Evolutionary conservation across 1,140 invertebrate species (phyloP).

Genomic region (Acromyrmex echinatior): DNA sequence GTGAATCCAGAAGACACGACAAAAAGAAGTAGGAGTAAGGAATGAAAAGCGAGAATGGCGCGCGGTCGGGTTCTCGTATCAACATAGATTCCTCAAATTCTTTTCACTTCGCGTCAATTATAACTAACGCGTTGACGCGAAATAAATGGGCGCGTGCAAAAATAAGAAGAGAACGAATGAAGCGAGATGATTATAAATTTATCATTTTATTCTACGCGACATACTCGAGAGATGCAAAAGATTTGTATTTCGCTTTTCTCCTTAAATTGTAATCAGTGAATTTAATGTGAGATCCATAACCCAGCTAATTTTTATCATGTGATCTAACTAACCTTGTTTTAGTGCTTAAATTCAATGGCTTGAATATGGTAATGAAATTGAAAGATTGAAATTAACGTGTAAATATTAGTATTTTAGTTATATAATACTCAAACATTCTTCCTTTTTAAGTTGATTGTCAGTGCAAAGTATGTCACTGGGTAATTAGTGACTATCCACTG

Average conservation of each 20-base stretch:
- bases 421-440: too few relatives aligned
- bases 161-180: neutral
- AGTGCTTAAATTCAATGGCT: too few relatives aligned
- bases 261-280: neutral
- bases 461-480: too few relatives aligned
- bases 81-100: conserved; percentile 41
- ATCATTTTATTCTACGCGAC: neutral
- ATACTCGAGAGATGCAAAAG: neutral
- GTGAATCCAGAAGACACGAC: conserved; percentile 68
- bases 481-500: too few relatives aligned
- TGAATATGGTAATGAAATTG: too few relatives aligned
- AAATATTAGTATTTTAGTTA: too few relatives aligned
- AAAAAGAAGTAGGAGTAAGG: conserved; percentile 32
- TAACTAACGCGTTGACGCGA: neutral
- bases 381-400: too few relatives aligned
- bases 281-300: too few relatives aligned
- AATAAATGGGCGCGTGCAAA: neutral
- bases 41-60: conserved; percentile 60
- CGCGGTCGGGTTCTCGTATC: conserved; percentile 34
- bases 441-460: too few relatives aligned
- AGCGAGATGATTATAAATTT: neutral
- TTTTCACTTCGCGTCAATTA: conserved; percentile 50
- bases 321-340: too few relatives aligned
- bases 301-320: too few relatives aligned
- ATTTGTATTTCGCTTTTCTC: neutral